Conservation (phyloP, 2,113 vertebrate species). For the Rynchops niger region DNA sequence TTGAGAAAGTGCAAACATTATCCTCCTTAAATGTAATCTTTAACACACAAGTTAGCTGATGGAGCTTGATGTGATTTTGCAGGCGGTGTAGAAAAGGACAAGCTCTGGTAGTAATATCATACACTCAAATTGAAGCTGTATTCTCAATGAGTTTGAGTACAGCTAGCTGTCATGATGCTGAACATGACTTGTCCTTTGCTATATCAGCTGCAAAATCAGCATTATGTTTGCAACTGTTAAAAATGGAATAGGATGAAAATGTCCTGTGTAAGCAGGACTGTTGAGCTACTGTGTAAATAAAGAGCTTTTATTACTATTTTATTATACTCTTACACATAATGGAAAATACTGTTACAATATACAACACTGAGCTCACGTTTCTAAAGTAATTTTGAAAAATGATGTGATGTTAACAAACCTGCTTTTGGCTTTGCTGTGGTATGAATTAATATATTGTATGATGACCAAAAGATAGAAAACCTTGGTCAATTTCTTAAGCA, state of each 20-base stretch:
- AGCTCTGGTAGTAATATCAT: not conserved
- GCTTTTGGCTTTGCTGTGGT: not conserved
- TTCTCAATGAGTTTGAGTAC: not conserved
- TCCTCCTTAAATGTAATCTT: not conserved
- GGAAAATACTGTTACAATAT: not conserved
- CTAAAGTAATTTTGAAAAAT: not conserved
- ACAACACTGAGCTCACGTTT: not conserved
- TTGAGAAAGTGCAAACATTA: not conserved
- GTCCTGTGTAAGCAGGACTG: not conserved
- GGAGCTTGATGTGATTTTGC: not conserved
- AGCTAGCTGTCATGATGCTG: not conserved
- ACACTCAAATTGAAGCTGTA: not conserved
- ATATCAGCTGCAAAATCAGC: slow-evolving; percentile 19
- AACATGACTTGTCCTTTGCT: not conserved
- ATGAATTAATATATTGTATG: not conserved
- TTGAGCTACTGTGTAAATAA: not conserved
- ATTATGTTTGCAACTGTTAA: not conserved
- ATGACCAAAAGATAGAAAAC: not conserved
- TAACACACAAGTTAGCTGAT: not conserved
- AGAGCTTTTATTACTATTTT: not conserved
- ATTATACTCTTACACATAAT: not conserved
- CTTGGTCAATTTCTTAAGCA: not conserved
- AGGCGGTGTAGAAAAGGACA: not conserved
- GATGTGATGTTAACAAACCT: not conserved
- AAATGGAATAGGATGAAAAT: slow-evolving; percentile 10